phyloP scores from a whole-genome alignment of 2,797 vertebrate species.

The Pseudomugil gertrudae region DNA sequence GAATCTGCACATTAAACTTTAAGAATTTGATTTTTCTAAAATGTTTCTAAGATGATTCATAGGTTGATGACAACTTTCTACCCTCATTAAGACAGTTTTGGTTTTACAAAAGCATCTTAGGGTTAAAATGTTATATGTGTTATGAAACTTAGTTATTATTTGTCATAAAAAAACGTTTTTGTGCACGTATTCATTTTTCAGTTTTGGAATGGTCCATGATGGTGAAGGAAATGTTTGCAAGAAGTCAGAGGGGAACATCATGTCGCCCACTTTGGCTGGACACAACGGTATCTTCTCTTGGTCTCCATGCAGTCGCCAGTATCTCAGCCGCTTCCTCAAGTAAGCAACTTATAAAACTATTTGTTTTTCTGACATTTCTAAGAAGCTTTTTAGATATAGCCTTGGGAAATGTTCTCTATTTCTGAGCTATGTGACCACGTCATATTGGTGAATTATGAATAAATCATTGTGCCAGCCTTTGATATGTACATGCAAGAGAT shows the following conservation, averaged over 20 bases:
- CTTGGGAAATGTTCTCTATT: no score
- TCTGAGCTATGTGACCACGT: conserved; percentile 30
- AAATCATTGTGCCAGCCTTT: conserved; percentile 29
- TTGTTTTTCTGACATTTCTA: conserved; percentile 42
- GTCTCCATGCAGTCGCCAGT: conserved; percentile 92
- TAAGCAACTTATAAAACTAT: conserved; percentile 55
- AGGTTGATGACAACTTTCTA: not conserved
- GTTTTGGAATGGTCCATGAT: conserved; percentile 94
- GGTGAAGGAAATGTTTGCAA: conserved; percentile 94
- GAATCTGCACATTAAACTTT: not conserved
- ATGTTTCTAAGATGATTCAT: not conserved
- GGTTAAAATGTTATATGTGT: not conserved
- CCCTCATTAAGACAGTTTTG: not conserved
- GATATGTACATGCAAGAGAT: conserved; percentile 35
- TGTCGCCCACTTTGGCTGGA: conserved; percentile 92
- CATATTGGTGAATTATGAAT: conserved; percentile 28
- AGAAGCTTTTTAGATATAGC: not conserved
- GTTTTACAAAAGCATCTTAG: not conserved
- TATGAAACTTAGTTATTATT: not conserved
- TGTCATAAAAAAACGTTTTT: not conserved
- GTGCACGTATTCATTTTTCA: conserved; percentile 46
- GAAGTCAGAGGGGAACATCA: conserved; percentile 92
- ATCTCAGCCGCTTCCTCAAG: conserved; percentile 91
- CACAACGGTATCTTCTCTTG: conserved; percentile 93
- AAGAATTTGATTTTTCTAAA: not conserved